Conservation (phyloP, 2,113 vertebrate species). For the Eolophus roseicapilla region DNA sequence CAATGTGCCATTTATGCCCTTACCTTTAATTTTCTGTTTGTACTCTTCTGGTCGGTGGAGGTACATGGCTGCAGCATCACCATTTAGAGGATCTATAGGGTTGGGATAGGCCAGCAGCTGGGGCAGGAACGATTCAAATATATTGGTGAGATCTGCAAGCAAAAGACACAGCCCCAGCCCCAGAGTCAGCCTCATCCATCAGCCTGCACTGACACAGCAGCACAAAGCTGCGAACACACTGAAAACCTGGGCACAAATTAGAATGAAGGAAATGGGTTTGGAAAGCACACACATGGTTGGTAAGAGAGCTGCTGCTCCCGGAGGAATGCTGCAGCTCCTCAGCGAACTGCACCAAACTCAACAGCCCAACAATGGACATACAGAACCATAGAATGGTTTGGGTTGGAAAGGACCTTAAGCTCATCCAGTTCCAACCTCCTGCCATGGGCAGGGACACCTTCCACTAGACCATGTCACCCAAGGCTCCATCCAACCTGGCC, state of each 20-base stretch:
- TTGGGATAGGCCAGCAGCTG: slow-evolving; percentile 98
- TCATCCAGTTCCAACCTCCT: background rate
- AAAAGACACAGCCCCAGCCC: background rate
- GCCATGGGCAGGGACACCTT: background rate
- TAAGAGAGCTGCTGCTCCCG: background rate
- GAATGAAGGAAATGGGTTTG: background rate
- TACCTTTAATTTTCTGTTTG: slow-evolving; percentile 99
- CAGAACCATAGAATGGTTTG: background rate
- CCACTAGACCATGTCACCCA: background rate
- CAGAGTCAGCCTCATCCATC: background rate
- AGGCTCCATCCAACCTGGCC: background rate
- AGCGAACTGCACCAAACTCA: too few species aligned
- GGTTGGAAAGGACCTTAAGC: background rate
- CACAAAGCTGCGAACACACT: background rate
- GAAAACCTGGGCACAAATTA: background rate
- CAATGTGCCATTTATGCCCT: background rate
- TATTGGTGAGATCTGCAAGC: slow-evolving; percentile 94
- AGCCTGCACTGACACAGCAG: background rate
- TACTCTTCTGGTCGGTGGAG: slow-evolving; percentile 98
- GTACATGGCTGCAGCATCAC: slow-evolving; percentile 98
- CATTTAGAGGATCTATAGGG: slow-evolving; percentile 96
- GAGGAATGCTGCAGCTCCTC: background rate
- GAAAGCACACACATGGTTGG: fast-evolving
- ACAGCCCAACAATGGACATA: background rate
- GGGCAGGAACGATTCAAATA: slow-evolving; percentile 98